Conservation (phyloP, 2,113 vertebrate genomes). For the Vulpes lagopus region DNA sequence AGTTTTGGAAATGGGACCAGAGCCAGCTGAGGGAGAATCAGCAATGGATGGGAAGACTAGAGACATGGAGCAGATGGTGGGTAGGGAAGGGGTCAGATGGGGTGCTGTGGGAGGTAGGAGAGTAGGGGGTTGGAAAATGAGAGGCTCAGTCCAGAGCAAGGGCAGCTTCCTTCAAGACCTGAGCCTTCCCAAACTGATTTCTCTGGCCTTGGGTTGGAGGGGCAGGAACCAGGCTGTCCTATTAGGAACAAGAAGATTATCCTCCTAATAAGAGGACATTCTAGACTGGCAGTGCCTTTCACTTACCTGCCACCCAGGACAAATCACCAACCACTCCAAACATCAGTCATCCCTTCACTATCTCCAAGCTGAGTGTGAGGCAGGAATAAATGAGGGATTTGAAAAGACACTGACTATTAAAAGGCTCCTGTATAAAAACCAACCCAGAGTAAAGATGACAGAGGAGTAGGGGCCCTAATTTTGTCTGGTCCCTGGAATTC, state of each 20-base stretch:
- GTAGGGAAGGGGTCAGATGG: too few relatives aligned
- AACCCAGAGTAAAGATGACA: neutral
- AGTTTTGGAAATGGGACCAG: neutral
- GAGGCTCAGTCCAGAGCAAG: neutral
- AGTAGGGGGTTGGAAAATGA: neutral
- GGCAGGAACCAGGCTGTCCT: neutral
- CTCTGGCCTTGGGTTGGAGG: neutral
- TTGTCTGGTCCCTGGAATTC: too few relatives aligned
- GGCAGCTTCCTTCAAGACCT: neutral
- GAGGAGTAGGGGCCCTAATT: too few relatives aligned
- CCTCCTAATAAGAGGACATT: neutral
- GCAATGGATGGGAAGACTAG: neutral
- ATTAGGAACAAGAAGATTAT: neutral
- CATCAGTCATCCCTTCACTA: neutral
- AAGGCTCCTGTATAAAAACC: neutral
- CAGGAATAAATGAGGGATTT: neutral
- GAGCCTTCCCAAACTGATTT: neutral
- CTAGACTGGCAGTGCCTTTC: neutral
- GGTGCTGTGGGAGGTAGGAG: neutral
- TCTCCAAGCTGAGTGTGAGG: neutral
- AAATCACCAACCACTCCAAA: neutral
- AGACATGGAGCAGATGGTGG: fast-evolving
- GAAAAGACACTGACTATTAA: neutral
- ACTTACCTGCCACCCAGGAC: neutral
- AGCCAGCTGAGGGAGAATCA: neutral